Percentiles rank a stretch among this genome's conserved stretches.
Evolutionary conservation across 2,797 vertebrate genomes (phyloP).

Genomic region (Rhincodon typus): DNA sequence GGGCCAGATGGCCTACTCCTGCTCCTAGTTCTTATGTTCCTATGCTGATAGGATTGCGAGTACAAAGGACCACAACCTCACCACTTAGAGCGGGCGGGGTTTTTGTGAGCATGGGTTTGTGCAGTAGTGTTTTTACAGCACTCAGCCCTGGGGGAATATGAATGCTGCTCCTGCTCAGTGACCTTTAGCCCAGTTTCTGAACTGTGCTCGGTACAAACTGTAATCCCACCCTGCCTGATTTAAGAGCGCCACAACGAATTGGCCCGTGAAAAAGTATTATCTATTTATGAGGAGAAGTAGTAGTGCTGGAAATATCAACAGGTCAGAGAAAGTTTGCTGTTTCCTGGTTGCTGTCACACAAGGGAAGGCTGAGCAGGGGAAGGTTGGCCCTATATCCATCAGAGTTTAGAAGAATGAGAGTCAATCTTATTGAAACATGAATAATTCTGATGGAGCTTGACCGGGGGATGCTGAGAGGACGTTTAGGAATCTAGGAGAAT

Average conservation of each 20-base stretch:
- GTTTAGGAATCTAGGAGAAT: background rate
- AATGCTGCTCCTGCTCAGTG: background rate
- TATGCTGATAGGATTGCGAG: background rate
- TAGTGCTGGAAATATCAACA: background rate
- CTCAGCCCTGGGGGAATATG: background rate
- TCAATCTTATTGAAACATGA: background rate
- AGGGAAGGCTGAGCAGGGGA: background rate
- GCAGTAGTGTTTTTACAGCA: background rate
- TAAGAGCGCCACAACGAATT: background rate
- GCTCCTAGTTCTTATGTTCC: too few relatives aligned
- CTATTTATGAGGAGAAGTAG: background rate
- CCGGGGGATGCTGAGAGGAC: background rate
- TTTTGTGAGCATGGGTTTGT: background rate
- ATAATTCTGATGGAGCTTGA: background rate
- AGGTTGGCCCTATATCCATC: background rate
- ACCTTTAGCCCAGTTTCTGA: background rate
- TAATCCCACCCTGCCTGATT: background rate
- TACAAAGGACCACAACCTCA: background rate
- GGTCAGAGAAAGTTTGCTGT: background rate
- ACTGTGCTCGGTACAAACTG: background rate
- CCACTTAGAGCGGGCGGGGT: background rate
- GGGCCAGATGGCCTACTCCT: too few relatives aligned
- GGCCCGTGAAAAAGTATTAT: background rate
- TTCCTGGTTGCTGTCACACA: background rate
- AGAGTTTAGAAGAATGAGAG: background rate